Base-by-base conservation (phyloP, 2,113 vertebrate genomes). In the Otis tarda region DNA sequence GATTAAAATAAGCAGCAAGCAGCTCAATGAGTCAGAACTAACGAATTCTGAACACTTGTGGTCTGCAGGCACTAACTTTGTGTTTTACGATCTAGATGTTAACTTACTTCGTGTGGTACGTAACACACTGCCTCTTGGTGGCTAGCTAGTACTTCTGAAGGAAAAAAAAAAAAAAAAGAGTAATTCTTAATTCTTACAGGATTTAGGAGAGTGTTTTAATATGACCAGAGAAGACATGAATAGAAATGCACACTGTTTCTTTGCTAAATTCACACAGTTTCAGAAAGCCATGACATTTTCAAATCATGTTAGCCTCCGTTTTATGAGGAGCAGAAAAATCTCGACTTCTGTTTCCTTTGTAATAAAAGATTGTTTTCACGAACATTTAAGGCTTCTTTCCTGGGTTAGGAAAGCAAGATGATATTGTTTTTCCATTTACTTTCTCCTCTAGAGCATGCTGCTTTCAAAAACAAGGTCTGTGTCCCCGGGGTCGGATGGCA, bases 331-430 rank as follows among this genome's bases (percentile, higher is more conserved):
- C 60, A 91, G 89, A 96, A 93, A 90, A 93, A 84, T 50, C 47
- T 83, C 87, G 74, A 67, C 50, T 85, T 94, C 65, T 71, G 43
- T 80, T 95, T 96, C 35, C 23, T 93, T 83, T 79, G 81, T 41
- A 89, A 59, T 43, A 91, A 83, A 93, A 93, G 27, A 75, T 60
- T 89, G 78, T 92, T 96, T 97, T 92, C n/a, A 52, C 24, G 57
- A 83, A 64, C 69, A 85, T 71, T 94, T 67, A 77, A 65, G 47
- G 17, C 31, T 95, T 43, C 23, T 96, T 81, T 95, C 74, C 95
- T 79, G 41, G n/a, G 63, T 88, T 92, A 94, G 68, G 63, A 91
- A 90, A 95, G 69, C 56, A 94, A 85, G 61, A 91, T 59, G 25
- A 78, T 76, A 47, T 25, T 95, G 83, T 83, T 94, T 96, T 85